Percentiles rank a stretch among this genome's conserved stretches.
Evolutionary conservation across 2,113 vertebrate species (phyloP).

Genomic region (Charina bottae): DNA sequence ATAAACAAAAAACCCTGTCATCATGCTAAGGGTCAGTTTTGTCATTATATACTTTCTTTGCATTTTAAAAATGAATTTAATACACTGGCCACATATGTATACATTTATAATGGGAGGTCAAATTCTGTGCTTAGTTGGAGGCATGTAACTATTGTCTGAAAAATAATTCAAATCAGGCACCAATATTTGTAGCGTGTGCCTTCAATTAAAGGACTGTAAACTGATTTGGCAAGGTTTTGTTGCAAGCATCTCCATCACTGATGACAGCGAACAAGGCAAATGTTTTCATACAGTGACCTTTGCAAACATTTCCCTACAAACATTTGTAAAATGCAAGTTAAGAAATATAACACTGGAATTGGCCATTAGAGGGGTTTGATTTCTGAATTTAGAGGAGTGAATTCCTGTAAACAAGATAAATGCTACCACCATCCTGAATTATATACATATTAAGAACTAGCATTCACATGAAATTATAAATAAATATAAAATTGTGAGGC

Average conservation of each 20-base stretch:
- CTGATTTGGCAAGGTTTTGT: not conserved
- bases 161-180: not conserved
- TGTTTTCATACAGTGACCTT: not conserved
- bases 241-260: not conserved
- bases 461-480: not conserved
- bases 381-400: not conserved
- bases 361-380: not conserved
- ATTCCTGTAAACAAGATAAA: not conserved
- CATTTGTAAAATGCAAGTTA: not conserved
- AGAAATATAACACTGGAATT: not conserved
- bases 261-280: not conserved
- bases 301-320: not conserved
- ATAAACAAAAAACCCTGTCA: no score
- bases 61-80: not conserved
- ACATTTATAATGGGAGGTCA: not conserved
- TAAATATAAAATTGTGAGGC: not conserved
- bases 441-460: not conserved
- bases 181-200: not conserved
- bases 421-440: no score
- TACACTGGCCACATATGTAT: not conserved
- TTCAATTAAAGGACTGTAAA: not conserved
- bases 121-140: not conserved
- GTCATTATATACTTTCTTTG: not conserved
- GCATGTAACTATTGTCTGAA: not conserved
- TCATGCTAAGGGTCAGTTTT: not conserved